Evolutionary conservation across 2,113 vertebrate genomes (phyloP), one percentile per base, ranked within the genome.

Genomic region (Speoplatyrhinus poulsoni): DNA sequence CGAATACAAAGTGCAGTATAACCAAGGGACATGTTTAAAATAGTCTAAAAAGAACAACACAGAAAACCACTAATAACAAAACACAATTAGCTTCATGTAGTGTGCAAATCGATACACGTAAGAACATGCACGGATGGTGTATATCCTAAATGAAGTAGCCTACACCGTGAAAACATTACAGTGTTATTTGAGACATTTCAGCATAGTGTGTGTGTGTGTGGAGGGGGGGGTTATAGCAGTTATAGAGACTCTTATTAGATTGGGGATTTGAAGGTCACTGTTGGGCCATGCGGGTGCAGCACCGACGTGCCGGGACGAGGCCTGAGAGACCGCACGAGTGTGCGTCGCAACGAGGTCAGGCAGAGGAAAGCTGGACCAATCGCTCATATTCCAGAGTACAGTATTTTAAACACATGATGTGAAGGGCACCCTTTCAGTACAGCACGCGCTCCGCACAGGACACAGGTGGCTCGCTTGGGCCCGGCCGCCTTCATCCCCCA

Each of bases 381-480:
- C 74, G 81, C 83, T 73, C 62, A 13, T 56, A 47, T 58, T 69
- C 49, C 76, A 69, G 77, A 32, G 70, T 70, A 81, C 80, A 79
- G 73, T 82, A 76, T 87, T 85, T 89, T 85, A 80, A 80, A 87
- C 26, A 26, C 26, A 87, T 81, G 81, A 77, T 80, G 68, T 88
- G 85, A 88, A 88, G 87, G 83, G 80, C 85, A 75, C 70, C 73
- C 65, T 77, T 8, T 26, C 26, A 26, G 26, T 75, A 77, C 65
- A 74, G 70, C 69, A 1, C 46, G 36, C 64, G 9, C 64, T 80
- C 77, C 85, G 78, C n/a, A 68, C 81, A 83, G 87, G 69, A 73
- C 77, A 62, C 49, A 49, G 61, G 70, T 63, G 65, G 62, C 79
- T 72, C 2, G 26, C 26, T 3, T 46, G 4, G 73, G 60, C 82